These are phyloP conservation scores for Epirrhoe alternata DNA, from an alignment of 2,888 invertebrate species.

Conservation along the genomic window DNA sequence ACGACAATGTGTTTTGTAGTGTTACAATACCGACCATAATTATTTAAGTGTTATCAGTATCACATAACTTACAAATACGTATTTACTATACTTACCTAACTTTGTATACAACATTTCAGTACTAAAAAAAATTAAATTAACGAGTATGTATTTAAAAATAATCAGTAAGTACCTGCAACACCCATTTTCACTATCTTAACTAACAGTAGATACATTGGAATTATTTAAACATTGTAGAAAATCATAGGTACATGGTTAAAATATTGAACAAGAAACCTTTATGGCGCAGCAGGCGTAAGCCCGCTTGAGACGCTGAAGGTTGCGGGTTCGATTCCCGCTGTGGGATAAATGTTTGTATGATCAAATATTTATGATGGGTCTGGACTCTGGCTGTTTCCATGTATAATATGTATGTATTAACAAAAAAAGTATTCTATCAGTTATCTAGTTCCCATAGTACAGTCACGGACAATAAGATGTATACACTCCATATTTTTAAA, in stretches of 20 bases:
- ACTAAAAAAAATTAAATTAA: not conserved
- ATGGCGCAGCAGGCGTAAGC: too few species aligned
- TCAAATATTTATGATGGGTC: too few species aligned
- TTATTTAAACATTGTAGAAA: not conserved
- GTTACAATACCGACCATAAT: not conserved
- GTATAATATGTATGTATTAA: too few species aligned
- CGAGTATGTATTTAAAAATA: not conserved
- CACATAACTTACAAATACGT: not conserved
- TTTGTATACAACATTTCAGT: conserved; percentile 2
- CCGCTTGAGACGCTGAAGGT: too few species aligned
- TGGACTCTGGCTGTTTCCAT: too few species aligned
- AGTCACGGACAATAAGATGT: too few species aligned
- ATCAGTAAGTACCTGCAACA: not conserved
- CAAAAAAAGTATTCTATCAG: too few species aligned
- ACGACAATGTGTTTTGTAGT: conserved; percentile 13
- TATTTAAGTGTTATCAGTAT: not conserved
- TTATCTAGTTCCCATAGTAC: too few species aligned
- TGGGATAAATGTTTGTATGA: too few species aligned
- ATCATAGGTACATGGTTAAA: not conserved
- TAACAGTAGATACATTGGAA: not conserved
- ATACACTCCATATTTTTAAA: too few species aligned
- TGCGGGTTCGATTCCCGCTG: too few species aligned
- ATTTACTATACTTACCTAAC: not conserved
- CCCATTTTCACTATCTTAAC: not conserved
- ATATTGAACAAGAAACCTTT: too few species aligned